Evolutionary conservation across 92 coral and sea anemone species (phyloP).

Genomic region (Bergia puertoricense): DNA sequence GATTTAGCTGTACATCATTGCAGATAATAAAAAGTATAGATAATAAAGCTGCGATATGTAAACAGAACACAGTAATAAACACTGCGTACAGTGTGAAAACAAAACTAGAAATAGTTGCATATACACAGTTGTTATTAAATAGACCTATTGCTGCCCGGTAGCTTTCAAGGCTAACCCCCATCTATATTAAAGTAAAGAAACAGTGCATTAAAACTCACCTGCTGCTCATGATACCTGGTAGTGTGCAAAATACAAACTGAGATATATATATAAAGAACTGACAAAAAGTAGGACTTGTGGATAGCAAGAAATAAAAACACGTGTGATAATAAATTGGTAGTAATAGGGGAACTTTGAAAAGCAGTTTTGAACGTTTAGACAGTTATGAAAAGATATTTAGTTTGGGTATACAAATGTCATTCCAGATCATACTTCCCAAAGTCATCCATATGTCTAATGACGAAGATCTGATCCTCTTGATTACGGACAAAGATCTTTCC

Average conservation of each 20-base stretch:
- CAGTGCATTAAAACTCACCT: slow-evolving; percentile 9
- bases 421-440: not conserved
- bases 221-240: not conserved
- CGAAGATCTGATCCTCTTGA: slow-evolving; percentile 26
- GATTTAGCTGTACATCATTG: slow-evolving; percentile 49
- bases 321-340: not conserved
- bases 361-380: not conserved
- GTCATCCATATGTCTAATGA: slow-evolving; percentile 30
- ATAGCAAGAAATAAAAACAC: slow-evolving; percentile 26
- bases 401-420: too few species aligned
- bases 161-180: slow-evolving; percentile 50
- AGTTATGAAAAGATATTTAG: too few species aligned
- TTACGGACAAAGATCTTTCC: slow-evolving; percentile 24
- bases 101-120: slow-evolving; percentile 19
- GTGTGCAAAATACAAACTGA: slow-evolving; percentile 8
- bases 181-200: slow-evolving; percentile 15
- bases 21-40: slow-evolving; percentile 35
- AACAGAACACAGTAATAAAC: slow-evolving; percentile 18
- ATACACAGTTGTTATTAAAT: slow-evolving; percentile 32
- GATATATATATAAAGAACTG: not conserved
- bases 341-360: slow-evolving; percentile 7
- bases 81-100: slow-evolving; percentile 13
- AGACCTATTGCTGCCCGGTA: slow-evolving; percentile 52
- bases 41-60: slow-evolving; percentile 39
- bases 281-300: slow-evolving; percentile 14